Percentiles rank a stretch among this genome's conserved stretches.
These are phyloP conservation scores for Apodemia hepburni DNA, from an alignment of 2,888 invertebrate species.

Conservation along the genomic window DNA sequence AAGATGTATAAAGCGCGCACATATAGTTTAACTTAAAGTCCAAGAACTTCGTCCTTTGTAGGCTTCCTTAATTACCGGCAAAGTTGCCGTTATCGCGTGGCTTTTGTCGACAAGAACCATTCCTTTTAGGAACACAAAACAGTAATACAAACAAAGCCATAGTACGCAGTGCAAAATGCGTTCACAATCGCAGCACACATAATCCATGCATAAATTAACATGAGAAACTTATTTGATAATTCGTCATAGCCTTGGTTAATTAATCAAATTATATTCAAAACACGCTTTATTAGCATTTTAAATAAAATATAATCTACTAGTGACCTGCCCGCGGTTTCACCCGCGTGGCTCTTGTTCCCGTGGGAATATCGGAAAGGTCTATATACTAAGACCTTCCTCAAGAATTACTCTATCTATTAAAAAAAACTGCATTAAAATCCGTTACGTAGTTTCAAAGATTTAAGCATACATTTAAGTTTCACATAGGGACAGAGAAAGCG, in stretches of 20 bases:
- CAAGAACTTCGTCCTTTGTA: constrained; percentile 8
- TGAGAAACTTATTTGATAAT: not conserved
- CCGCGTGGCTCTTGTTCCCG: no score
- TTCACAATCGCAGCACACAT: constrained; percentile 49
- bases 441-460: no score
- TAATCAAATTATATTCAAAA: no score
- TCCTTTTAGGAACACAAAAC: constrained; percentile 61
- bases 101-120: constrained; percentile 55
- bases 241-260: not conserved
- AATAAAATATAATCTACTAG: no score
- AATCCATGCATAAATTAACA: constrained; percentile 41
- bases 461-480: no score
- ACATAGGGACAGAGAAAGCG: no score
- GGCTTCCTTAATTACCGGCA: constrained; percentile 71
- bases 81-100: constrained; percentile 67
- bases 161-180: constrained; percentile 37
- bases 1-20: not conserved
- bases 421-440: no score
- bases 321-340: no score
- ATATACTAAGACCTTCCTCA: no score
- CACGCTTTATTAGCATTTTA: no score
- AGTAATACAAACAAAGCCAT: constrained; percentile 61
- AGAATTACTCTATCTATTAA: no score
- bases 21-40: not conserved
- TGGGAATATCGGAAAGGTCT: no score